Conservation (phyloP, 2,113 vertebrate genomes). For the Aphyosemion australe region DNA sequence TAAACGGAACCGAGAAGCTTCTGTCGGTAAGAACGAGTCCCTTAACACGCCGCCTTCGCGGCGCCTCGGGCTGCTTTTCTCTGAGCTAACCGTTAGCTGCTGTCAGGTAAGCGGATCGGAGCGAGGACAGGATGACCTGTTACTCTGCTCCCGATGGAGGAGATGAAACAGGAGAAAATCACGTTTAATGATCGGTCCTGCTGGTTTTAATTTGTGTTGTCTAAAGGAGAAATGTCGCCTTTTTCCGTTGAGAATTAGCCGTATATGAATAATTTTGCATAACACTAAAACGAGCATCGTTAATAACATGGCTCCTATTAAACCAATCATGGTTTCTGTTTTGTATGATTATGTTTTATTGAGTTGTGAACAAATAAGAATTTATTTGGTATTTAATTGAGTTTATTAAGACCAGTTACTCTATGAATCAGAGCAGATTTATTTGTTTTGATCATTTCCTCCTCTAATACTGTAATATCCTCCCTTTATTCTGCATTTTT, state of each 20-base stretch:
- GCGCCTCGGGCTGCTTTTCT: background rate
- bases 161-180: background rate
- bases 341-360: no score
- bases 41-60: no score
- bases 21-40: conserved; percentile 8
- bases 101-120: background rate
- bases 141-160: background rate
- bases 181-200: background rate
- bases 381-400: no score
- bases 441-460: no score
- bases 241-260: background rate
- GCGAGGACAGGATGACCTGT: conserved; percentile 9
- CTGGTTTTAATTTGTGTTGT: background rate
- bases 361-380: no score
- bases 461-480: no score
- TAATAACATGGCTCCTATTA: no score
- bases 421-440: no score
- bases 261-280: background rate
- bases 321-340: no score
- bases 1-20: background rate
- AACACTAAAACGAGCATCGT: background rate
- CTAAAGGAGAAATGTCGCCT: background rate
- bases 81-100: conserved; percentile 2
- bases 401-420: no score
- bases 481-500: no score